Base-by-base conservation (phyloP, 2,888 invertebrate genomes). In the Ormyrus thymus region DNA sequence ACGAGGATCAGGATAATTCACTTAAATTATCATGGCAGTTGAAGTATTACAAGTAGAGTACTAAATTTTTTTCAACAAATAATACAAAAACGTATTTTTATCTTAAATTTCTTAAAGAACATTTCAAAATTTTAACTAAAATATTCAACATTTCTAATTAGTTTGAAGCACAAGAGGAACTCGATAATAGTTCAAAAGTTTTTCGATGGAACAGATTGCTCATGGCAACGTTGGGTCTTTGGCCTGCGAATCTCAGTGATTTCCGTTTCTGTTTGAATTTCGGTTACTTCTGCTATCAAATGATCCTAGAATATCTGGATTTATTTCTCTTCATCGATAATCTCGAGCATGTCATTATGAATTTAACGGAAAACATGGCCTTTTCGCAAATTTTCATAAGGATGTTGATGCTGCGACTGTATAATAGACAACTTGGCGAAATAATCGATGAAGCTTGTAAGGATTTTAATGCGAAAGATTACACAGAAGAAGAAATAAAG, bases 351-450 rank as follows among this genome's bases (percentile, higher is more conserved):
- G 85, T 87, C 6, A 82, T 88, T 0, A 84, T 86, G 83, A 87
- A 86, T 79, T 81, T 88, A 46, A 86, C 86, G 4, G 86, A 88
- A 68, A 86, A 86, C 74, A 84, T 86, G 82, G 85, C 85, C 5
- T 87, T 87, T 68, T 84, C 87, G 0, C 84, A 86, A 65, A 86
- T 88, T 43, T 74, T 87, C 29, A 77, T 85, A 3, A 83, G 86
- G 51, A 85, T 88, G 79, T 61, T 86, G 29, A 85, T 85, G 85
- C 61, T 87, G 0, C 81, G 85, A 6, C 65, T 84, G 6, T 82
- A 87, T 66, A 86, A 85, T 69, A 76, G 69, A 11, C 74, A 84
- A 55, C 76, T 88, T 1, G 84, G 83, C 7, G 78, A 83, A 3
- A 72, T 88, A 0, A 83, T 87, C n/a, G 64, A 29, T 6, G 84